Base-by-base conservation (phyloP, 1,140 invertebrate genomes). In the Argopecten irradians region DNA sequence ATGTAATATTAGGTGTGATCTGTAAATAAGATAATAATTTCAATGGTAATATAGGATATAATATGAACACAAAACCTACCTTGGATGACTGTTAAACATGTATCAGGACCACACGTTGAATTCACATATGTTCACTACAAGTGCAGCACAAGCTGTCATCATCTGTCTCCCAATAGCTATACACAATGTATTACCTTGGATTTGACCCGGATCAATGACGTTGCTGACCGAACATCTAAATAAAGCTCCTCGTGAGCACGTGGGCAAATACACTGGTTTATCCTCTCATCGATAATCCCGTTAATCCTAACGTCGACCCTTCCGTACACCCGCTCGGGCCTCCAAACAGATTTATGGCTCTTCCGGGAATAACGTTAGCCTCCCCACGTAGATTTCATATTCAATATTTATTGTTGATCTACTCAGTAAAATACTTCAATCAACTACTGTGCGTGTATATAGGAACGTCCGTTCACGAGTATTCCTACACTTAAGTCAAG, bases 361-460 rank as follows among this genome's bases (percentile, higher is more conserved):
- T 71, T 71, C 55, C 55, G 55, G 55, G 55, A 71, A 71, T 71
- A 71, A 39, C 5, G 55, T 28, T 71, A n/a, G n/a, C 55, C 55
- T 22, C 55, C 55, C 55, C 55, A 71, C n/a, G 55, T 16, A 3
- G 55, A 71, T 22, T 28, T 28, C 55, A 28, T 5, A 71, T n/a
- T 71, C 55, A 71, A 71, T 71, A 71, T 71, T 71, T 71, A 71
- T 28, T 71, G 55, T 71, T 71, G 55, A 71, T 8, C 55, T 71
- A 71, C 55, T 16, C 22, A 1, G 16, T 71, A n/a, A 71, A 71
- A 71, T 71, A 71, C 55, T 71, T 71, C 55, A 71, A 71, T 28
- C 55, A n/a, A 28, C 55, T 71, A 1, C 55, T 71, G 55, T 71
- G 28, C 55, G 28, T 28, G 55, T 71, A 5, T 71, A n/a, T 71